These are phyloP conservation scores for Parasteatoda tepidariorum DNA, from an alignment of 1,140 invertebrate genomes.

Conservation along the genomic window DNA sequence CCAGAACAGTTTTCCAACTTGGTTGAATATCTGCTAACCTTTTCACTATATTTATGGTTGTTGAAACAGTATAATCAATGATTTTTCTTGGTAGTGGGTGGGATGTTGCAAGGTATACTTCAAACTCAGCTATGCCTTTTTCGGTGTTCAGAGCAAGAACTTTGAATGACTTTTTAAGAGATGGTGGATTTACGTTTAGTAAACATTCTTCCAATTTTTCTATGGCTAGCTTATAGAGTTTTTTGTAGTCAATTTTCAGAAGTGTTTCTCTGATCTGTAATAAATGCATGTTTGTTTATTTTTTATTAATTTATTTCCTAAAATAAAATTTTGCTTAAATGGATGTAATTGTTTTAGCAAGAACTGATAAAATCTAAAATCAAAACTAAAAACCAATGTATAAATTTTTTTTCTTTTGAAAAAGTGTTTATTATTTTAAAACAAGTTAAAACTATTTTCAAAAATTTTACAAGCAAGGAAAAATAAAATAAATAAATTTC, in stretches of 20 bases:
- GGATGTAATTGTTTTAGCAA: no score
- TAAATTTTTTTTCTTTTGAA: no score
- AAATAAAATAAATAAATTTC: no score
- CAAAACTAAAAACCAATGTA: no score
- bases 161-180: background rate
- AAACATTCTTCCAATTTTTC: constrained; percentile 11
- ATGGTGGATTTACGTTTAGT: background rate
- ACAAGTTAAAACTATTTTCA: no score
- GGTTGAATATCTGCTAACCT: no score
- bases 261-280: constrained; percentile 7
- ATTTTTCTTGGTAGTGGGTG: background rate
- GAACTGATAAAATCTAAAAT: no score
- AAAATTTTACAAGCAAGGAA: no score
- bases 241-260: constrained; percentile 9
- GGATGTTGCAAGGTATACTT: background rate
- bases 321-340: no score
- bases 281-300: no score
- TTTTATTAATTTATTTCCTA: no score
- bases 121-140: background rate
- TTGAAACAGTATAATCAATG: background rate
- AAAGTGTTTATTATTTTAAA: no score
- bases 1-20: constrained; percentile 7
- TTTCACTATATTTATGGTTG: background rate
- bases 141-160: background rate
- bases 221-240: background rate